phyloP scores from a whole-genome alignment of 2,888 invertebrate species.

The Holacanthella duospinosa region DNA sequence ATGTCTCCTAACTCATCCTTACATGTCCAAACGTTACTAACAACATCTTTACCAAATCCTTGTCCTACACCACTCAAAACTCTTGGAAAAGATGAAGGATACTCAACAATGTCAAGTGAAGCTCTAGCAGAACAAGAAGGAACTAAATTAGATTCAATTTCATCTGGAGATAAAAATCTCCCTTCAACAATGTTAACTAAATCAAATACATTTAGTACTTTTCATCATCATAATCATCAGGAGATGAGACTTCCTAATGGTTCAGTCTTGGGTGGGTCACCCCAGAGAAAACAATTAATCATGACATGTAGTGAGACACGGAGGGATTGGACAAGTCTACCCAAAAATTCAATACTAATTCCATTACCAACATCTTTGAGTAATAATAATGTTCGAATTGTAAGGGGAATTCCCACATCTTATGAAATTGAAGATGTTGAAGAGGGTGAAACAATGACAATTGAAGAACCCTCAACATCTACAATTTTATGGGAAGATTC shows the following conservation, averaged over 20 bases:
- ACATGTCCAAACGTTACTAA: too few species aligned
- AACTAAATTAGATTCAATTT: constrained; percentile 16
- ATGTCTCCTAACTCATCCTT: too few species aligned
- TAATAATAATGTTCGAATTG: constrained; percentile 26
- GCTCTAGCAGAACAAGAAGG: constrained; percentile 35
- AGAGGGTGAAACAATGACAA: constrained; percentile 11
- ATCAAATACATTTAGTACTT: constrained; percentile 31
- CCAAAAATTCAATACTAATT: background rate
- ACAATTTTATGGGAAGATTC: constrained; percentile 36
- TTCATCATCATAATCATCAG: constrained; percentile 7
- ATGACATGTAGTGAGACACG: too few species aligned
- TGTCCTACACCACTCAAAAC: too few species aligned
- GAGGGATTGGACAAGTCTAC: constrained; percentile 17
- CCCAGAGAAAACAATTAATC: too few species aligned
- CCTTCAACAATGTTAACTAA: constrained; percentile 20
- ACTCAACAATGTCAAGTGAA: constrained; percentile 36
- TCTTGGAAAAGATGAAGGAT: constrained; percentile 33
- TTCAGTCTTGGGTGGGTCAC: too few species aligned
- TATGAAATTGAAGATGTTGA: constrained; percentile 16
- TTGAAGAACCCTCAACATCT: too few species aligned
- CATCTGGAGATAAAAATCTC: background rate
- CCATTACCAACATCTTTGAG: too few species aligned
- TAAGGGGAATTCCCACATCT: constrained; percentile 26
- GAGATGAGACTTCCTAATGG: too few species aligned
- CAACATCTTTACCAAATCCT: too few species aligned